phyloP scores from a whole-genome alignment of 2,113 vertebrate species.

The Ophthalmolycus amberensis region DNA sequence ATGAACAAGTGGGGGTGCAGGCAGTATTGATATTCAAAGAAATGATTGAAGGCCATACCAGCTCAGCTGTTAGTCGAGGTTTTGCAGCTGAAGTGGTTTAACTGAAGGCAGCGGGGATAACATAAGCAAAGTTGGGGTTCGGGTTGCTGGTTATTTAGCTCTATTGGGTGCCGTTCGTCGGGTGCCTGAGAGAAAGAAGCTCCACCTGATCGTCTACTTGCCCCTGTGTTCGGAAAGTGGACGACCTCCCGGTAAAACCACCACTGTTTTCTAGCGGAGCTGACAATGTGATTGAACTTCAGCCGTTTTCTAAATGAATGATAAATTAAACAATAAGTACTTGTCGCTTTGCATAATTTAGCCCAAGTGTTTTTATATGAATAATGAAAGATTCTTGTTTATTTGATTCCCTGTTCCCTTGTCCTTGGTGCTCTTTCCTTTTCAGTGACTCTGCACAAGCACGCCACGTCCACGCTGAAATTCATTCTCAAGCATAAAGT shows the following conservation, averaged over 20 bases:
- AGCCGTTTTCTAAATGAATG: not conserved
- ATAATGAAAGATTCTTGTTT: constrained; percentile 2
- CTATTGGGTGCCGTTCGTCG: no score
- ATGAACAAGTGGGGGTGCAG: no score
- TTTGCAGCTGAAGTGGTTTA: no score
- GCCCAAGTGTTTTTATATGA: not conserved
- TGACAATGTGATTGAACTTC: constrained; percentile 5
- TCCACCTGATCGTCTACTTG: not conserved
- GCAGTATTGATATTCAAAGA: no score
- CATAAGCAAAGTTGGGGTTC: no score
- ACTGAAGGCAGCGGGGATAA: no score
- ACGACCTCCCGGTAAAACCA: not conserved
- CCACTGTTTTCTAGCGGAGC: not conserved
- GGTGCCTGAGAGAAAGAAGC: not conserved
- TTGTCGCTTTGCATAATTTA: constrained; percentile 13
- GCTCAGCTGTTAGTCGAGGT: no score
- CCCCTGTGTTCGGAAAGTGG: no score
- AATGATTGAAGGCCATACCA: no score
- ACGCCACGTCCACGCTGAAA: not conserved
- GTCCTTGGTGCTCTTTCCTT: not conserved
- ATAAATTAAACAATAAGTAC: constrained; percentile 11
- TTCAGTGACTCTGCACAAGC: not conserved
- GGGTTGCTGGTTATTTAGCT: no score
- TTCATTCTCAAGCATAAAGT: not conserved
- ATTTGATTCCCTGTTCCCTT: not conserved